These are phyloP conservation scores for Symphodus melops DNA, from an alignment of 2,113 vertebrate species.

Conservation along the genomic window DNA sequence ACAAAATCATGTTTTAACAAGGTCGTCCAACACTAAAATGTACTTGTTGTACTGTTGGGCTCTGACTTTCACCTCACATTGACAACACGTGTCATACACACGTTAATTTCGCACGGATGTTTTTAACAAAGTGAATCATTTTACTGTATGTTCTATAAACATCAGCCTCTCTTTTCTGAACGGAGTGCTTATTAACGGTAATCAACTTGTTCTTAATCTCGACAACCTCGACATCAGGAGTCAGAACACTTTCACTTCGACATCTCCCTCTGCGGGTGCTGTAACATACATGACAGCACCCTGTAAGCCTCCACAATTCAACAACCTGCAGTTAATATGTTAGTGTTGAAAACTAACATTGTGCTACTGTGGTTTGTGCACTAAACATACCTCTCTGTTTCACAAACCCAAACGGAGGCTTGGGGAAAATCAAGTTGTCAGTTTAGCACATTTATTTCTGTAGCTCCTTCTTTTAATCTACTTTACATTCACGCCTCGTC, in stretches of 20 bases:
- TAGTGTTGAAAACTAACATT: not conserved
- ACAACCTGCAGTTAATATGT: conserved; percentile 19
- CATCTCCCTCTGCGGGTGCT: not conserved
- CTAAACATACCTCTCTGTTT: conserved; percentile 3
- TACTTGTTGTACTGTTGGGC: too few relatives aligned
- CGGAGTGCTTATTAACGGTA: not conserved
- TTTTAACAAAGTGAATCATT: not conserved
- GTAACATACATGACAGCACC: not conserved
- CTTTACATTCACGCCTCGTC: conserved; percentile 25
- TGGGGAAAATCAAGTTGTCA: conserved; percentile 36
- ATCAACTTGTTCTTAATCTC: not conserved
- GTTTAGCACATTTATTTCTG: not conserved
- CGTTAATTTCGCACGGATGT: not conserved
- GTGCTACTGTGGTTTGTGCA: not conserved
- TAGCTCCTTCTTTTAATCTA: conserved; percentile 21
- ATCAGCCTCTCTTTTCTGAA: not conserved
- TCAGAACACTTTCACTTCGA: not conserved
- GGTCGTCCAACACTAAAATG: too few relatives aligned
- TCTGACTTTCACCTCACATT: too few relatives aligned
- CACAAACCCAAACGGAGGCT: conserved; percentile 12
- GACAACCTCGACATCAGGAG: not conserved
- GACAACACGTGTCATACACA: too few relatives aligned
- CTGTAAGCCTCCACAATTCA: conserved; percentile 12
- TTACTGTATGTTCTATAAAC: not conserved
- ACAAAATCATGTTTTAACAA: too few relatives aligned